Conservation (phyloP, 2,797 vertebrate genomes). For the Garrulus glandarius region DNA sequence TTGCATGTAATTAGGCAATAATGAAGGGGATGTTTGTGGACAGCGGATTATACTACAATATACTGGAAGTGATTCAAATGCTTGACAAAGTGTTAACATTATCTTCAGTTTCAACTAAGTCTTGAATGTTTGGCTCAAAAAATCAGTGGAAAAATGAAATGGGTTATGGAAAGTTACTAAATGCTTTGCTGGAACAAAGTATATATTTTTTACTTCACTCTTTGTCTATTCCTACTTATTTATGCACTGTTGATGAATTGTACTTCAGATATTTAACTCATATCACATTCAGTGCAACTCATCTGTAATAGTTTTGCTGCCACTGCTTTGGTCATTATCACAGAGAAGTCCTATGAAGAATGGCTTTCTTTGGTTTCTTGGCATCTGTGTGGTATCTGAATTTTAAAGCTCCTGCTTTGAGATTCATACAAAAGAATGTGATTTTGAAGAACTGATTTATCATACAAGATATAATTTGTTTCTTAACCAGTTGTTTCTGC, state of each 20-base stretch:
- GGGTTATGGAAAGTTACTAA: constrained; percentile 58
- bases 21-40: constrained; percentile 94
- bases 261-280: constrained; percentile 36
- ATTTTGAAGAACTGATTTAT: constrained; percentile 73
- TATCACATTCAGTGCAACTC: constrained; percentile 28
- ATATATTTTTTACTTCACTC: neutral
- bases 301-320: constrained; percentile 35
- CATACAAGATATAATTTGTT: constrained; percentile 60
- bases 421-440: constrained; percentile 51
- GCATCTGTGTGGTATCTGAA: constrained; percentile 64
- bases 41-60: constrained; percentile 88
- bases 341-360: constrained; percentile 58
- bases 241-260: constrained; percentile 36
- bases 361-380: constrained; percentile 52
- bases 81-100: constrained; percentile 84
- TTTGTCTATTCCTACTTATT: constrained; percentile 13
- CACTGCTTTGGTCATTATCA: constrained; percentile 57
- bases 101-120: constrained; percentile 79
- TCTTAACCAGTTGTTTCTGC: constrained; percentile 52
- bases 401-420: constrained; percentile 72
- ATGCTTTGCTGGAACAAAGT: constrained; percentile 63
- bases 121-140: constrained; percentile 74
- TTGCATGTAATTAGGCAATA: constrained; percentile 99
- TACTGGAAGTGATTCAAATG: constrained; percentile 81
- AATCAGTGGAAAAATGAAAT: constrained; percentile 63